phyloP scores from a whole-genome alignment of 1,140 invertebrate species.

The Orius laevigatus region DNA sequence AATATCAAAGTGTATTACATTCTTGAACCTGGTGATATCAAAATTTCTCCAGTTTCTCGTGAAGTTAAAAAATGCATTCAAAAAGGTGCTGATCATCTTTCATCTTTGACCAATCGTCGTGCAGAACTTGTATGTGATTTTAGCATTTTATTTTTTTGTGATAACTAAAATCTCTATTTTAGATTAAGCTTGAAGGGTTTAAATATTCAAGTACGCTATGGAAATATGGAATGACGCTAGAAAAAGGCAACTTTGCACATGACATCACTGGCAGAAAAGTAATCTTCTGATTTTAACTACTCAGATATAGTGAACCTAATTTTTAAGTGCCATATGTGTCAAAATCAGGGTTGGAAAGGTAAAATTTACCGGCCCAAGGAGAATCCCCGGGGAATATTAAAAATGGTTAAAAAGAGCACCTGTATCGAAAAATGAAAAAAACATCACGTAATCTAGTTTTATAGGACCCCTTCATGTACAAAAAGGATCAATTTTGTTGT shows the following conservation, averaged over 20 bases:
- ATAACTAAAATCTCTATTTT: constrained; percentile 16
- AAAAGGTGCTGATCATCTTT: constrained; percentile 34
- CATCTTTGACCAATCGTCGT: constrained; percentile 28
- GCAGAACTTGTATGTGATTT: constrained; percentile 17
- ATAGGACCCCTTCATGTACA: too few species aligned
- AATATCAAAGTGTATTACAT: constrained; percentile 64
- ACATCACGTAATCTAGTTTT: too few species aligned
- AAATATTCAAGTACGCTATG: constrained; percentile 47
- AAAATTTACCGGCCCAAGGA: too few species aligned
- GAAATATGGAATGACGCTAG: constrained; percentile 56
- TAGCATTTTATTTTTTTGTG: constrained; percentile 9
- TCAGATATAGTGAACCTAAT: too few species aligned
- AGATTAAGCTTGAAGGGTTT: constrained; percentile 37
- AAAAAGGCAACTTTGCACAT: constrained; percentile 40
- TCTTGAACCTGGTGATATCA: constrained; percentile 44
- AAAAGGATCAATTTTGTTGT: too few species aligned
- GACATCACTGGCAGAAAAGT: constrained; percentile 29
- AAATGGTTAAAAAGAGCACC: too few species aligned
- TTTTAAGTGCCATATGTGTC: too few species aligned
- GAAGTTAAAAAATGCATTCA: constrained; percentile 48
- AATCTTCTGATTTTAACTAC: too few species aligned
- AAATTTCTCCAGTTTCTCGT: constrained; percentile 46
- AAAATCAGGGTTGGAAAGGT: too few species aligned
- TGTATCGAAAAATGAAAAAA: too few species aligned
- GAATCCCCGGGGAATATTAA: too few species aligned